Evolutionary conservation across 2,888 invertebrate species (phyloP).

Genomic region (Chrysotoxum bicinctum): DNA sequence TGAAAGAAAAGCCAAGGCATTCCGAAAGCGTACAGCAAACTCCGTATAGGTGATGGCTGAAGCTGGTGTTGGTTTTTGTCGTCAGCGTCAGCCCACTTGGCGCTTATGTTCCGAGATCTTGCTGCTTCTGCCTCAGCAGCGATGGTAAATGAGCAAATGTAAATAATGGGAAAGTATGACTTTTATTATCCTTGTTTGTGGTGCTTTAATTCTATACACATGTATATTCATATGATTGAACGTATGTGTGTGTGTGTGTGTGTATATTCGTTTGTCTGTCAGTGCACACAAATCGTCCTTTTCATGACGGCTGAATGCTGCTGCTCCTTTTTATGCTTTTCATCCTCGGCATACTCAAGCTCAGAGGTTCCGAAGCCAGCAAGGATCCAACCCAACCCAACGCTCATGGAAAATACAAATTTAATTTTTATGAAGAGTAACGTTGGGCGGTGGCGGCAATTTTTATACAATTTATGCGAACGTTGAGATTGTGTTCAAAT

Average conservation of each 20-base stretch:
- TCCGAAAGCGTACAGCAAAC: slow-evolving; percentile 19
- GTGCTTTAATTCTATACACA: slow-evolving; percentile 48
- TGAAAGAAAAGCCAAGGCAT: slow-evolving; percentile 53
- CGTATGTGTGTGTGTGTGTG: slow-evolving; percentile 2
- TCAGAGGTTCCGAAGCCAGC: not conserved
- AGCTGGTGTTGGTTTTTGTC: not conserved
- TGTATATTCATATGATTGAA: slow-evolving; percentile 17
- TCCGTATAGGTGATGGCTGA: slow-evolving; percentile 4
- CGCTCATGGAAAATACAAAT: slow-evolving; percentile 62
- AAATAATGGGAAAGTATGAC: slow-evolving; percentile 73
- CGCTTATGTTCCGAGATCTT: slow-evolving; percentile 50
- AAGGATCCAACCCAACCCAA: no score
- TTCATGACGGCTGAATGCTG: slow-evolving; percentile 64
- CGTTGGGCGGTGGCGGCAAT: slow-evolving; percentile 52
- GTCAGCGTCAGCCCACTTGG: slow-evolving; percentile 33
- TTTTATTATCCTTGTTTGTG: slow-evolving; percentile 73
- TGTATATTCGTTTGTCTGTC: slow-evolving; percentile 19
- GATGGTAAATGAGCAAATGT: slow-evolving; percentile 71
- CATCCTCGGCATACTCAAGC: slow-evolving; percentile 14
- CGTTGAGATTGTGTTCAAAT: slow-evolving; percentile 64
- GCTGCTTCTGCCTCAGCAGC: slow-evolving; percentile 54
- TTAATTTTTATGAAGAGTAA: slow-evolving; percentile 73
- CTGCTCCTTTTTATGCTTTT: slow-evolving; percentile 53
- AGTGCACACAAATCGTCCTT: slow-evolving; percentile 58
- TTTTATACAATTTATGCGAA: slow-evolving; percentile 71